Conservation (phyloP, 2,888 invertebrate species). For the Hemaris fuciformis region DNA sequence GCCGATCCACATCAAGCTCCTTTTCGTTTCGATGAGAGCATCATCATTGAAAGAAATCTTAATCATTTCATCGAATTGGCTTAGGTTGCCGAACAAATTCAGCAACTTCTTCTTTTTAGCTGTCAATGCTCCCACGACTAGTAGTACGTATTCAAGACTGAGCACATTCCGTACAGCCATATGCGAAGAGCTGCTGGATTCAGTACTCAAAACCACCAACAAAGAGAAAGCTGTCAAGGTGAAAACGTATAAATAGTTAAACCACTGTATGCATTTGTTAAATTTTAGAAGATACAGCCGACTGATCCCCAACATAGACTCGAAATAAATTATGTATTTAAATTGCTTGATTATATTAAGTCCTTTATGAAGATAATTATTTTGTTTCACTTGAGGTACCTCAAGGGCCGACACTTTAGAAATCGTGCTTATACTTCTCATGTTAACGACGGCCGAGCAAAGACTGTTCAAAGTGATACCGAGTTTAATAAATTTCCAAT, state of each 20-base stretch:
- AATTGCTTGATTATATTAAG: slow-evolving; percentile 30
- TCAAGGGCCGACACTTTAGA: slow-evolving; percentile 41
- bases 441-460: slow-evolving; percentile 11
- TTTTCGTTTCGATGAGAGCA: slow-evolving; percentile 29
- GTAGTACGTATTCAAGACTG: slow-evolving; percentile 40
- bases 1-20: slow-evolving; percentile 30
- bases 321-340: slow-evolving; percentile 32
- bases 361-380: slow-evolving; percentile 28
- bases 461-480: not conserved
- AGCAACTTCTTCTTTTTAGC: slow-evolving; percentile 37
- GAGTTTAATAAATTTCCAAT: slow-evolving; percentile 6
- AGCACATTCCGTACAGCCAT: slow-evolving; percentile 39
- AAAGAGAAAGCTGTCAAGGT: slow-evolving; percentile 22
- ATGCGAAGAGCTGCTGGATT: slow-evolving; percentile 30
- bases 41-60: slow-evolving; percentile 44
- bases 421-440: slow-evolving; percentile 27
- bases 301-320: slow-evolving; percentile 42
- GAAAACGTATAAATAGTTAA: slow-evolving; percentile 30
- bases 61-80: slow-evolving; percentile 46
- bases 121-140: slow-evolving; percentile 38
- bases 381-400: slow-evolving; percentile 26
- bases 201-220: slow-evolving; percentile 22
- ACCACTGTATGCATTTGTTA: slow-evolving; percentile 26
- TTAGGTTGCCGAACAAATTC: slow-evolving; percentile 43
- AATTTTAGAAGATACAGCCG: slow-evolving; percentile 41